phyloP scores from a whole-genome alignment of 35 echinoderm and acorn worm genomes.

The Lytechinus pictus region DNA sequence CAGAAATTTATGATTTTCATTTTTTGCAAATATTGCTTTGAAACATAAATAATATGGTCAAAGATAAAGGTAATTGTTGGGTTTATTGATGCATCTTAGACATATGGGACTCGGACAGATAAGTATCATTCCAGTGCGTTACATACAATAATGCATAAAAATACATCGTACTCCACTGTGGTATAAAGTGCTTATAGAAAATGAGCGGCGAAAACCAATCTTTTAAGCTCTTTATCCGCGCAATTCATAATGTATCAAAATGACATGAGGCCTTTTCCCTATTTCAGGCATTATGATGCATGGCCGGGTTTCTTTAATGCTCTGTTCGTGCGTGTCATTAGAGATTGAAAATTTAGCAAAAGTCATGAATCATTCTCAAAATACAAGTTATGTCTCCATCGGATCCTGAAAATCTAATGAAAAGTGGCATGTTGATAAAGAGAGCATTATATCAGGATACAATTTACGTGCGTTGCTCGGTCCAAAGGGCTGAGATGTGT shows the following conservation, averaged over 20 bases:
- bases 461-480: too few species aligned
- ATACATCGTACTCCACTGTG: not conserved
- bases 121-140: too few species aligned
- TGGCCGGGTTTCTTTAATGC: not conserved
- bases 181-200: not conserved
- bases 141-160: not conserved
- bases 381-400: not conserved
- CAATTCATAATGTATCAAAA: not conserved
- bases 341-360: not conserved
- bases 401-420: not conserved
- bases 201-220: conserved; percentile 24
- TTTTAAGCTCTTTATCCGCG: not conserved
- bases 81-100: too few species aligned
- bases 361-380: not conserved
- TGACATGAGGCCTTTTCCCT: not conserved
- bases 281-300: not conserved
- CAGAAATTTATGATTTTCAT: too few species aligned
- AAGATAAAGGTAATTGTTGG: too few species aligned
- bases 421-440: not conserved
- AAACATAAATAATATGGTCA: too few species aligned
- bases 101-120: too few species aligned
- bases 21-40: too few species aligned
- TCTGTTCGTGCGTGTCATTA: not conserved
- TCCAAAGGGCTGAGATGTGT: too few species aligned
- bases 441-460: too few species aligned